phyloP scores from a whole-genome alignment of 2,797 vertebrate species.

The Percopsis omiscomaycus region DNA sequence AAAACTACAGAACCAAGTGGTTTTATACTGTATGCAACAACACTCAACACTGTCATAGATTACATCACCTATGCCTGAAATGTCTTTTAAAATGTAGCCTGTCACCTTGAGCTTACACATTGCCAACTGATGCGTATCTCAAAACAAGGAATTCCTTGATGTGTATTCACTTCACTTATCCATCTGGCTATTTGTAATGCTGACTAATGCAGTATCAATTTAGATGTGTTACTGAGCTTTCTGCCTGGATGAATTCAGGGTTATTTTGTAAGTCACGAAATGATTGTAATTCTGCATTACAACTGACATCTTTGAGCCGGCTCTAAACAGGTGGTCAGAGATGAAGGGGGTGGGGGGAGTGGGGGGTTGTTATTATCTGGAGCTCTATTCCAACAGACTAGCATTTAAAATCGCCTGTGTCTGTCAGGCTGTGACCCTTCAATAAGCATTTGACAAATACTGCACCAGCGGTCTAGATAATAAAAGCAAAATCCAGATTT shows the following conservation, averaged over 20 bases:
- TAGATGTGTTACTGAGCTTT: not conserved
- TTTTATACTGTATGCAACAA: not conserved
- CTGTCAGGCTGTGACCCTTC: slow-evolving; percentile 41
- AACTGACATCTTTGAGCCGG: slow-evolving; percentile 12
- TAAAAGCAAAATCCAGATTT: slow-evolving; percentile 65
- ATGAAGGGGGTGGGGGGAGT: not conserved
- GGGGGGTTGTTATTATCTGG: slow-evolving; percentile 11
- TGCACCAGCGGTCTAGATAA: slow-evolving; percentile 47
- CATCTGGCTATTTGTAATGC: too few species aligned
- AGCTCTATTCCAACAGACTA: slow-evolving; percentile 25
- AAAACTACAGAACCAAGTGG: not conserved
- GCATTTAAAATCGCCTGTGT: slow-evolving; percentile 21
- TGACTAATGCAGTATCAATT: too few species aligned
- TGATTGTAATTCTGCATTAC: slow-evolving; percentile 21
- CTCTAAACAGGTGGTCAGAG: slow-evolving; percentile 7
- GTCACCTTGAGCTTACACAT: slow-evolving; percentile 4
- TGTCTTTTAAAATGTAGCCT: slow-evolving; percentile 10
- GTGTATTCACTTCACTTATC: too few species aligned
- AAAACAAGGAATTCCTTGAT: too few species aligned
- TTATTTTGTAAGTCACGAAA: not conserved
- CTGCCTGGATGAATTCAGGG: not conserved
- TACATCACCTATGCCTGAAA: slow-evolving; percentile 13
- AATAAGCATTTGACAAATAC: slow-evolving; percentile 60
- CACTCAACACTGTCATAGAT: slow-evolving; percentile 2
- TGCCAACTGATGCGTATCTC: not conserved